Evolutionary conservation across 2,113 vertebrate genomes (phyloP).

Genomic region (Oryzias celebensis): DNA sequence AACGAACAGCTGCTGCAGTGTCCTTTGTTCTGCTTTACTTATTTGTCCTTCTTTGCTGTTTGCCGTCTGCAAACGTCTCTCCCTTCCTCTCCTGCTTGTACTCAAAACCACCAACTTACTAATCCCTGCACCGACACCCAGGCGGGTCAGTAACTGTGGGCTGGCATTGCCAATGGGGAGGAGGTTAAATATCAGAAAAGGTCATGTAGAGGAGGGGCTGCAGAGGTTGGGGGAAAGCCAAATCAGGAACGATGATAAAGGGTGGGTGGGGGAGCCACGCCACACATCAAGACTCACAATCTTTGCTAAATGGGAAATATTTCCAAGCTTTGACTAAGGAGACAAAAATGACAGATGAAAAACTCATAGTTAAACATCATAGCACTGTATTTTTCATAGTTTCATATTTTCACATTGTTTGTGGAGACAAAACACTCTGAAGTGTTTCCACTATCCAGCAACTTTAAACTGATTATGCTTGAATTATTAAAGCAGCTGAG

Average conservation of each 20-base stretch:
- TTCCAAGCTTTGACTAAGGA: background rate
- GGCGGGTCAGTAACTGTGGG: slow-evolving; percentile 55
- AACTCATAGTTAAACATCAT: too few relatives aligned
- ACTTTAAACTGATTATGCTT: slow-evolving; percentile 1
- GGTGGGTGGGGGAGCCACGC: slow-evolving; percentile 27
- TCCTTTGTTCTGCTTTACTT: slow-evolving; percentile 29
- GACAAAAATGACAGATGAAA: slow-evolving; percentile 11
- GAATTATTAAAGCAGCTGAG: background rate
- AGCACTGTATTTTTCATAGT: background rate
- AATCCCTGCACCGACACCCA: slow-evolving; percentile 52
- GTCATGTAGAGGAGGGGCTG: slow-evolving; percentile 67
- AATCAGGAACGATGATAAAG: slow-evolving; percentile 50
- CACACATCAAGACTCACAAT: slow-evolving; percentile 24
- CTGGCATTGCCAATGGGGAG: slow-evolving; percentile 68
- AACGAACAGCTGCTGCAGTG: slow-evolving; percentile 47
- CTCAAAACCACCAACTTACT: slow-evolving; percentile 46
- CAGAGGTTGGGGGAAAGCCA: slow-evolving; percentile 50
- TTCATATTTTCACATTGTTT: background rate
- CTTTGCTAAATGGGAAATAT: slow-evolving; percentile 14
- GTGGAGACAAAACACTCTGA: background rate
- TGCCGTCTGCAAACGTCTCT: slow-evolving; percentile 10
- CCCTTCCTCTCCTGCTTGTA: slow-evolving; percentile 21
- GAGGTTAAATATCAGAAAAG: slow-evolving; percentile 83
- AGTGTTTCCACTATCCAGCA: background rate
- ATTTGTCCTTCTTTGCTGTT: slow-evolving; percentile 30